Percentiles rank a stretch among this genome's conserved stretches.
Conservation (phyloP, 92 coral and sea anemone species). For the Galaxea fascicularis region DNA sequence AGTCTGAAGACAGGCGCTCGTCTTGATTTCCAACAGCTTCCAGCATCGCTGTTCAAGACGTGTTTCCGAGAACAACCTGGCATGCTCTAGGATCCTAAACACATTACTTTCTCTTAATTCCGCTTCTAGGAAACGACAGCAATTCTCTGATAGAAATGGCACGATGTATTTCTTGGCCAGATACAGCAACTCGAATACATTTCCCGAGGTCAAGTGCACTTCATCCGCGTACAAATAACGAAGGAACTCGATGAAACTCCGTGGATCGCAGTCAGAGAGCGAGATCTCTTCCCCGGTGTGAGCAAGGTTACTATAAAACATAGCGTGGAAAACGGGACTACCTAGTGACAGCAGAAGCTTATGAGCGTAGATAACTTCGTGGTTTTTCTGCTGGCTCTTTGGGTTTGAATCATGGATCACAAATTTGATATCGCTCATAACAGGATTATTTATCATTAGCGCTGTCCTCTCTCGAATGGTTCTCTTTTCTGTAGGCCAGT, state of each 20-base stretch:
- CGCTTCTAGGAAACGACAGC: constrained; percentile 54
- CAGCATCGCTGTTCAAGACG: constrained; percentile 72
- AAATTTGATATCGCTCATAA: constrained; percentile 56
- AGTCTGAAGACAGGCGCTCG: constrained; percentile 52
- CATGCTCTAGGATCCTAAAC: constrained; percentile 62
- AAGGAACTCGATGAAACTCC: constrained; percentile 63
- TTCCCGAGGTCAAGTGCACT: constrained; percentile 61
- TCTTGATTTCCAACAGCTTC: constrained; percentile 61
- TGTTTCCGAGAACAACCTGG: constrained; percentile 59
- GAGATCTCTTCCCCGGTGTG: constrained; percentile 65
- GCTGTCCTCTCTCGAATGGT: constrained; percentile 49
- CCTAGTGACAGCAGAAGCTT: constrained; percentile 66
- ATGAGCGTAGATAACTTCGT: constrained; percentile 51
- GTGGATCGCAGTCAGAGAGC: constrained; percentile 68
- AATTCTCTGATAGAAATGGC: constrained; percentile 60
- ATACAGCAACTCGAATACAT: constrained; percentile 67
- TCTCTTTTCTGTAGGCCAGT: constrained; percentile 40
- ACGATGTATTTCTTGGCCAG: constrained; percentile 74
- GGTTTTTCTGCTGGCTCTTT: not conserved
- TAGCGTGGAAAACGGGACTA: constrained; percentile 72
- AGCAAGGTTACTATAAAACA: constrained; percentile 68
- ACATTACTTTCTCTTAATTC: constrained; percentile 61
- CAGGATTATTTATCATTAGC: constrained; percentile 30
- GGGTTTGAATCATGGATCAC: constrained; percentile 25
- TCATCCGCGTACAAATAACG: constrained; percentile 73